Conservation (phyloP, 2,888 invertebrate species). For the Pogonocherus hispidulus region DNA sequence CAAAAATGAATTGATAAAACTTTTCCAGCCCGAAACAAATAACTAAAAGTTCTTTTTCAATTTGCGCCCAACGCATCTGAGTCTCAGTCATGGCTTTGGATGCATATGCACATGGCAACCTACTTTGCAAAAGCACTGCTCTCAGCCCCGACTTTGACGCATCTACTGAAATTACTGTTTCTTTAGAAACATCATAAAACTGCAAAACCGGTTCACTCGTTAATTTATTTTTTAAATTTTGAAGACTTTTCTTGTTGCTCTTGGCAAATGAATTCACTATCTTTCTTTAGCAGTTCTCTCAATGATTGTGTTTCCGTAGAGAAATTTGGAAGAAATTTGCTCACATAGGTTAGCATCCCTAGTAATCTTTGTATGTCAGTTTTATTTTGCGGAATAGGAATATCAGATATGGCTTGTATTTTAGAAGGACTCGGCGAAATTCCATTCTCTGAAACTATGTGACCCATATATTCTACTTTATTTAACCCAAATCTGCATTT, state of each 20-base stretch:
- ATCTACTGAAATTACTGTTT: slow-evolving; percentile 50
- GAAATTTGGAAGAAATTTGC: slow-evolving; percentile 54
- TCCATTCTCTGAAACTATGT: slow-evolving; percentile 40
- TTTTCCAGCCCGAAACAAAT: not conserved
- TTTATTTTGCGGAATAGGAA: slow-evolving; percentile 47
- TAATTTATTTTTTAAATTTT: slow-evolving; percentile 36
- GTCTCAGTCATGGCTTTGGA: slow-evolving; percentile 52
- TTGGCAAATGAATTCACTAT: slow-evolving; percentile 27
- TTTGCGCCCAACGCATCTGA: slow-evolving; percentile 37
- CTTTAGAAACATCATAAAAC: slow-evolving; percentile 29
- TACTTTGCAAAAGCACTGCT: slow-evolving; percentile 51
- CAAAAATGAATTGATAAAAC: slow-evolving; percentile 44
- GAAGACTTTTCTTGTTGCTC: slow-evolving; percentile 27
- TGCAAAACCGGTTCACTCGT: too few relatives aligned
- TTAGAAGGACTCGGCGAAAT: slow-evolving; percentile 43
- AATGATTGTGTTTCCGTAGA: slow-evolving; percentile 47
- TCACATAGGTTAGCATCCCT: slow-evolving; percentile 53
- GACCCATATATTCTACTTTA: slow-evolving; percentile 47
- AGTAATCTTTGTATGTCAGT: slow-evolving; percentile 53
- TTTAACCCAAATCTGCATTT: slow-evolving; percentile 47
- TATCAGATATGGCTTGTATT: slow-evolving; percentile 46
- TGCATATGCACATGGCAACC: slow-evolving; percentile 51
- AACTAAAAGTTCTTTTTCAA: not conserved
- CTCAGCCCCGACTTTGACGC: slow-evolving; percentile 51
- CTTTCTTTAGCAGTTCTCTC: slow-evolving; percentile 48